These are phyloP conservation scores for Drosophila kambysellisi DNA, from an alignment of 2,888 invertebrate species.

Conservation along the genomic window DNA sequence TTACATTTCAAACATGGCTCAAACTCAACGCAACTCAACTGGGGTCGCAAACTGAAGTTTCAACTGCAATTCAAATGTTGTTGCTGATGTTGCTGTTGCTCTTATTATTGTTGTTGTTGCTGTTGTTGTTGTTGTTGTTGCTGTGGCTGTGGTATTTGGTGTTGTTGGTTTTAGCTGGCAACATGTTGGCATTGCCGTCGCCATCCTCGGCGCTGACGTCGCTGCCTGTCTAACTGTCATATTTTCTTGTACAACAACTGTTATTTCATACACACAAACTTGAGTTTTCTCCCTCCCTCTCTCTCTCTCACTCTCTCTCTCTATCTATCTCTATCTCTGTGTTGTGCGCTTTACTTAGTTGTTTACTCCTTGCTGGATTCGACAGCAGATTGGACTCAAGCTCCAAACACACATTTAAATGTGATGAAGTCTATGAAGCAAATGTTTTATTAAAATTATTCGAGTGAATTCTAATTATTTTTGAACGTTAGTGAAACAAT, in stretches of 20 bases:
- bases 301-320: background rate
- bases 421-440: slow-evolving; percentile 2
- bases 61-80: slow-evolving; percentile 26
- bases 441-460: slow-evolving; percentile 12
- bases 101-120: slow-evolving; percentile 13
- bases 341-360: slow-evolving; percentile 3
- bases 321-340: background rate
- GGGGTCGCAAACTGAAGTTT: slow-evolving; percentile 51
- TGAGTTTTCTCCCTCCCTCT: background rate
- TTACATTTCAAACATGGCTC: slow-evolving; percentile 66
- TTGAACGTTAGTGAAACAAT: background rate
- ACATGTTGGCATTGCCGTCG: slow-evolving; percentile 49
- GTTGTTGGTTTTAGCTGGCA: slow-evolving; percentile 41
- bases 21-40: slow-evolving; percentile 20
- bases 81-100: slow-evolving; percentile 10
- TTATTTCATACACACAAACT: slow-evolving; percentile 33
- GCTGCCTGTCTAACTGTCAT: slow-evolving; percentile 62
- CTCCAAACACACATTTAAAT: background rate
- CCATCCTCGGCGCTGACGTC: slow-evolving; percentile 24
- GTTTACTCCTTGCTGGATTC: slow-evolving; percentile 1
- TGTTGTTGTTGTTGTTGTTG: slow-evolving; percentile 5
- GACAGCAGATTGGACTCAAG: slow-evolving; percentile 4
- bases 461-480: background rate
- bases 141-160: slow-evolving; percentile 14
- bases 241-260: slow-evolving; percentile 65